Percentiles rank a stretch among this genome's conserved stretches.
These are phyloP conservation scores for Lethenteron reissneri DNA, from an alignment of 2,113 vertebrate species.

Conservation along the genomic window DNA sequence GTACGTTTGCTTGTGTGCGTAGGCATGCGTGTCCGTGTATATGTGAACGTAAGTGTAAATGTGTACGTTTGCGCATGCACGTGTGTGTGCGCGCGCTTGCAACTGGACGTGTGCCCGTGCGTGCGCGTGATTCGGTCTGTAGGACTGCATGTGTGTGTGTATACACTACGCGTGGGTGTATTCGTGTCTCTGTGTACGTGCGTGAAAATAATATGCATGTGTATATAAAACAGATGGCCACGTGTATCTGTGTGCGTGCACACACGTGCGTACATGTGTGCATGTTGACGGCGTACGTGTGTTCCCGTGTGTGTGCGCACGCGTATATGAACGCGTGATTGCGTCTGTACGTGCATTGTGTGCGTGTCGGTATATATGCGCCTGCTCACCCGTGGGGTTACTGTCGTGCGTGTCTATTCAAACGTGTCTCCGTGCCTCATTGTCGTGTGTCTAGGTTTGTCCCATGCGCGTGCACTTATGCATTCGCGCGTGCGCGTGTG, in stretches of 20 bases:
- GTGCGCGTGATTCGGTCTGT: not conserved
- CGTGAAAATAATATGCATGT: not conserved
- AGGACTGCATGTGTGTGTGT: not conserved
- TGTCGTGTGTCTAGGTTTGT: no score
- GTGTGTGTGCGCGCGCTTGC: not conserved
- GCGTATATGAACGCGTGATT: not conserved
- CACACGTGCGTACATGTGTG: no score
- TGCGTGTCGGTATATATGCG: not conserved
- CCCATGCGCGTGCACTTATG: no score
- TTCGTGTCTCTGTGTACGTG: not conserved
- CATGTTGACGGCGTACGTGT: not conserved
- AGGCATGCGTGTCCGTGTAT: not conserved
- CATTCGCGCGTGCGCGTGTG: no score
- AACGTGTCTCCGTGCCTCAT: no score
- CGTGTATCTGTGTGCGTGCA: not conserved
- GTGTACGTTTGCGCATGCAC: not conserved
- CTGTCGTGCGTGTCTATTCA: no score
- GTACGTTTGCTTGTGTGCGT: not conserved
- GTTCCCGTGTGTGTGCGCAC: not conserved
- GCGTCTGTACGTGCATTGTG: not conserved
- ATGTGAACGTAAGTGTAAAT: not conserved
- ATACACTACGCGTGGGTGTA: not conserved
- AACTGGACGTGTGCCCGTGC: not conserved
- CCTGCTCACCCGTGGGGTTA: no score
- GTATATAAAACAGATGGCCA: not conserved